Percentiles rank a stretch among this genome's conserved stretches.
phyloP scores from a whole-genome alignment of 2,888 invertebrate genomes.

The Tiliacea citrago region DNA sequence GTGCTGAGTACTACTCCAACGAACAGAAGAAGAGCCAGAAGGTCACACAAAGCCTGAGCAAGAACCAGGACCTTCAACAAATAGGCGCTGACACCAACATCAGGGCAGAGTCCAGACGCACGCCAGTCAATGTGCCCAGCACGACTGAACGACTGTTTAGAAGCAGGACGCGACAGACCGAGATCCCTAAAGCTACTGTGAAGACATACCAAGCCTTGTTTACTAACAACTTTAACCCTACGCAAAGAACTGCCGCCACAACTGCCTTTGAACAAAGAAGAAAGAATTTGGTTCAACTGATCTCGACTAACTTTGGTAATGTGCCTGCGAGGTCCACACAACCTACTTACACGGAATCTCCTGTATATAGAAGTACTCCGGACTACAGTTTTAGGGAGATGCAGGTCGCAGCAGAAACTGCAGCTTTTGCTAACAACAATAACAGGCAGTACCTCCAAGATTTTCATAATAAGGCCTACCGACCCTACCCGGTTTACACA shows the following conservation, averaged over 20 bases:
- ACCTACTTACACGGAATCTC: conserved; percentile 80
- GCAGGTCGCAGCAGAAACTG: conserved; percentile 94
- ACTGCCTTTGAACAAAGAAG: conserved; percentile 83
- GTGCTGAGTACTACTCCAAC: conserved; percentile 94
- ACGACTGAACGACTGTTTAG: conserved; percentile 84
- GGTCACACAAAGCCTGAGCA: conserved; percentile 80
- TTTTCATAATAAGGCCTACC: conserved; percentile 82
- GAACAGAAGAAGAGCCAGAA: conserved; percentile 91
- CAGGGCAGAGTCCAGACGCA: conserved; percentile 81
- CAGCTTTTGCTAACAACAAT: conserved; percentile 92
- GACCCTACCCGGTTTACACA: conserved; percentile 86
- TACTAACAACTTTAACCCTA: conserved; percentile 80
- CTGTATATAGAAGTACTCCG: conserved; percentile 81
- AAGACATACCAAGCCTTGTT: conserved; percentile 83
- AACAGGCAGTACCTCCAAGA: conserved; percentile 86
- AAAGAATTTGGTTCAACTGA: conserved; percentile 84
- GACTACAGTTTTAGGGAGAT: conserved; percentile 90
- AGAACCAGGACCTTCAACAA: conserved; percentile 83
- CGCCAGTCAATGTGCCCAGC: conserved; percentile 79
- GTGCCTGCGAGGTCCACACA: conserved; percentile 78
- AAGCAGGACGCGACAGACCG: conserved; percentile 81
- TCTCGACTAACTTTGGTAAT: conserved; percentile 82
- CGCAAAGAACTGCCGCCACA: conserved; percentile 81
- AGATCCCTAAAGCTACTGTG: conserved; percentile 79
- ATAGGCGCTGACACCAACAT: conserved; percentile 78